Conservation (phyloP, 2,888 invertebrate genomes). For the Tanypteryx hageni region DNA sequence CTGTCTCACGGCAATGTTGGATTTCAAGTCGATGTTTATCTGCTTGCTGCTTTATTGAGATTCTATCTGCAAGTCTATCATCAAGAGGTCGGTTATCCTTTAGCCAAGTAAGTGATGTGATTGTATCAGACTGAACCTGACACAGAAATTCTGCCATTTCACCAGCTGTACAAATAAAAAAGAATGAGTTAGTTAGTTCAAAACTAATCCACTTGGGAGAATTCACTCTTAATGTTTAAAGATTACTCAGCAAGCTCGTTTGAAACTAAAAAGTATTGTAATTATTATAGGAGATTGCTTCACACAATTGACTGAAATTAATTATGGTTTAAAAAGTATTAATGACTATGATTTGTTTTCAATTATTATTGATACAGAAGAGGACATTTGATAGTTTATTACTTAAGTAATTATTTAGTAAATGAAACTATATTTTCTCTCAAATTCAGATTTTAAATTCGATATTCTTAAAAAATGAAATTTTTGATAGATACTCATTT, state of each 20-base stretch:
- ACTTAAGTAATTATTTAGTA: neutral
- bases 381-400: no score
- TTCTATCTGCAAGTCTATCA: slow-evolving; percentile 85
- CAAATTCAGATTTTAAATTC: no score
- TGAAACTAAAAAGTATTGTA: no score
- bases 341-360: no score
- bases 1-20: slow-evolving; percentile 84
- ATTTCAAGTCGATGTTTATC: slow-evolving; percentile 84
- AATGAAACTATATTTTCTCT: neutral
- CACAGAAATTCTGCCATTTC: slow-evolving; percentile 90
- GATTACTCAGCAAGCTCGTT: no score
- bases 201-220: slow-evolving; percentile 30
- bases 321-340: no score
- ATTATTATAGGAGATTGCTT: no score
- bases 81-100: slow-evolving; percentile 91
- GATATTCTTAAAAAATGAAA: no score
- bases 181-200: neutral
- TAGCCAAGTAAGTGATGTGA: slow-evolving; percentile 85
- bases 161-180: slow-evolving; percentile 80
- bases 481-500: neutral
- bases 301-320: no score
- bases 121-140: slow-evolving; percentile 79
- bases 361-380: no score
- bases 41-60: slow-evolving; percentile 80
- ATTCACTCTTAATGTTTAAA: neutral